Evolutionary conservation across 2,888 invertebrate genomes (phyloP).

Genomic region (Eulithis testata): DNA sequence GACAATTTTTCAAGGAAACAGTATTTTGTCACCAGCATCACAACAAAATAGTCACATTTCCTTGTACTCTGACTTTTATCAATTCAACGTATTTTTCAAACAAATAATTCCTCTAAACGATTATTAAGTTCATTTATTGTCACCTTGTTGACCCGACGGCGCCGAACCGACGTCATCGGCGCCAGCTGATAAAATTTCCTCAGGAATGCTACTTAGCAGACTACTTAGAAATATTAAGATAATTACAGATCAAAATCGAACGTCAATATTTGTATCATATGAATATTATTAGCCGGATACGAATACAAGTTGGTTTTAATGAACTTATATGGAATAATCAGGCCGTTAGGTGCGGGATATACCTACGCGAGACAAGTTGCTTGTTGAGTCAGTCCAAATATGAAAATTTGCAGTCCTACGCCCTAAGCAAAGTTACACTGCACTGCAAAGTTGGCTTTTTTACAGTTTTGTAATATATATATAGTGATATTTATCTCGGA

Average conservation of each 20-base stretch:
- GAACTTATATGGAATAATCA: conserved; percentile 49
- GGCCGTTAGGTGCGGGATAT: conserved; percentile 38
- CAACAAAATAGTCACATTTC: conserved; percentile 22
- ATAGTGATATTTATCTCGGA: too few relatives aligned
- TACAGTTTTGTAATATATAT: too few relatives aligned
- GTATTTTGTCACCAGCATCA: conserved; percentile 1
- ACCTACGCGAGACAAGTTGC: too few relatives aligned
- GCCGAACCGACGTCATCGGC: conserved; percentile 48
- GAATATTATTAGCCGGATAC: conserved; percentile 48
- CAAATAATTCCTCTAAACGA: conserved; percentile 37
- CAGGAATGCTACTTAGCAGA: conserved; percentile 55
- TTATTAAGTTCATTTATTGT: conserved; percentile 34
- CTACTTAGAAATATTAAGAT: conserved; percentile 49
- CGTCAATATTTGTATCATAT: conserved; percentile 56
- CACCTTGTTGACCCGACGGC: conserved; percentile 39
- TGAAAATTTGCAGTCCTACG: too few relatives aligned
- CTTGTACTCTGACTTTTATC: conserved; percentile 21
- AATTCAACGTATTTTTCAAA: conserved; percentile 30
- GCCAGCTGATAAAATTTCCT: conserved; percentile 51
- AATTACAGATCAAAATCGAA: conserved; percentile 48
- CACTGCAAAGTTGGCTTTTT: too few relatives aligned
- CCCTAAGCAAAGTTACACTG: too few relatives aligned
- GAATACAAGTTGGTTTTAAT: conserved; percentile 57
- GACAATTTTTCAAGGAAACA: conserved; percentile 8
- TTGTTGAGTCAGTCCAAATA: too few relatives aligned